Percentiles rank a stretch among this genome's conserved stretches.
Conservation (phyloP, 2,113 vertebrate genomes). For the Silurus glanis region DNA sequence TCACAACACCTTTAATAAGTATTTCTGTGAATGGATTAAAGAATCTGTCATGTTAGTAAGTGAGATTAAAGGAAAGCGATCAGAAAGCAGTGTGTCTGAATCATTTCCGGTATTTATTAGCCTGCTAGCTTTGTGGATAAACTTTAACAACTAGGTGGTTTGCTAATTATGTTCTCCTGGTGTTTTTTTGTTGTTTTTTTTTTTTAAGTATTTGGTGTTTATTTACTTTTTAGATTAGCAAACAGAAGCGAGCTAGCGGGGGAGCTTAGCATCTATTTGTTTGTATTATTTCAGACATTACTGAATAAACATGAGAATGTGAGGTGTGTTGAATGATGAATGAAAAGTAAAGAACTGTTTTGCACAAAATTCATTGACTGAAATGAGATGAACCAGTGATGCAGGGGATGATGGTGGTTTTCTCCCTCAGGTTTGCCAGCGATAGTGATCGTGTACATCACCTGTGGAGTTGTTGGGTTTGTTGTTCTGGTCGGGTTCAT, state of each 20-base stretch:
- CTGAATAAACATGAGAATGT: not conserved
- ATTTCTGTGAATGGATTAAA: too few relatives aligned
- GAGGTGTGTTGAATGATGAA: not conserved
- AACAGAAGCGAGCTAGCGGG: too few relatives aligned
- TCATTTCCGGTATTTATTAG: not conserved
- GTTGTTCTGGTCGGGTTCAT: constrained; percentile 13
- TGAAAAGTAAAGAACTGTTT: not conserved
- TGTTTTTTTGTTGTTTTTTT: not conserved
- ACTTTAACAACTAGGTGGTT: not conserved
- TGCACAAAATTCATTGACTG: not conserved
- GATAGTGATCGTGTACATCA: constrained; percentile 7
- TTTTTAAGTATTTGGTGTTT: not conserved
- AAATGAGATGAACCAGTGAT: not conserved
- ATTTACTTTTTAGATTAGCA: not conserved
- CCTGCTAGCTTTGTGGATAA: not conserved
- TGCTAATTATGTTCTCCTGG: not conserved
- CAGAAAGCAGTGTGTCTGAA: not conserved
- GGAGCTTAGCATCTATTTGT: not conserved
- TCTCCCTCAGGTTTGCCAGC: constrained; percentile 23
- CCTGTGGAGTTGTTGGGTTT: constrained; percentile 4
- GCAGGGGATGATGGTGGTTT: not conserved
- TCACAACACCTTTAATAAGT: too few relatives aligned
- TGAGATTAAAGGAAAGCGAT: not conserved
- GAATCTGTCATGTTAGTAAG: not conserved
- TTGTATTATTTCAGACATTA: not conserved